Conservation (phyloP, 2,113 vertebrate genomes). For the Oophaga pumilio region DNA sequence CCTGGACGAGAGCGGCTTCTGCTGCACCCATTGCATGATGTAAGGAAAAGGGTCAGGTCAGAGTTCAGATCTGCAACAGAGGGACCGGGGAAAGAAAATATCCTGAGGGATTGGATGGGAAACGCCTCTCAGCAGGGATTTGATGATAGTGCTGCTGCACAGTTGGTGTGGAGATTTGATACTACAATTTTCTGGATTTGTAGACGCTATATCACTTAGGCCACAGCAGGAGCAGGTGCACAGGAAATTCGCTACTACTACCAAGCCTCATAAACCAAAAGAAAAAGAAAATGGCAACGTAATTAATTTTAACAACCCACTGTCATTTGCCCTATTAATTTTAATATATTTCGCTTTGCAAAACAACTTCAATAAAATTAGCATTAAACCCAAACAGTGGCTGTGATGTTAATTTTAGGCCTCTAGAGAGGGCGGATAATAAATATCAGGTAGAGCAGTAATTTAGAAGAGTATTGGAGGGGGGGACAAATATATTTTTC, state of each 20-base stretch:
- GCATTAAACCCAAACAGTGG: conserved; percentile 55
- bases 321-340: conserved; percentile 43
- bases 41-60: conserved; percentile 58
- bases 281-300: conserved; percentile 59
- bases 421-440: conserved; percentile 37
- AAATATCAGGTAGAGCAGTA: conserved; percentile 35
- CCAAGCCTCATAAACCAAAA: conserved; percentile 59
- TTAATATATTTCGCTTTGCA: conserved; percentile 41
- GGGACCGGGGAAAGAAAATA: conserved; percentile 22
- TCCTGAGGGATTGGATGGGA: conserved; percentile 59
- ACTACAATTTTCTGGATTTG: conserved; percentile 67
- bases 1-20: conserved; percentile 52
- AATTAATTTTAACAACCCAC: conserved; percentile 54
- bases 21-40: conserved; percentile 53
- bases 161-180: conserved; percentile 67
- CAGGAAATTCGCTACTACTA: conserved; percentile 63
- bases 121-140: conserved; percentile 58
- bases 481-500: neutral
- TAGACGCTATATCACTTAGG: conserved; percentile 68
- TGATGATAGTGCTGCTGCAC: conserved; percentile 61
- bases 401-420: conserved; percentile 26
- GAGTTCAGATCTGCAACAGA: conserved; percentile 63
- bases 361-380: conserved; percentile 34
- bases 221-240: conserved; percentile 70
- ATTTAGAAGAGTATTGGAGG: neutral